Evolutionary conservation across 2,113 vertebrate genomes (phyloP).

Genomic region (Rhea pennata): DNA sequence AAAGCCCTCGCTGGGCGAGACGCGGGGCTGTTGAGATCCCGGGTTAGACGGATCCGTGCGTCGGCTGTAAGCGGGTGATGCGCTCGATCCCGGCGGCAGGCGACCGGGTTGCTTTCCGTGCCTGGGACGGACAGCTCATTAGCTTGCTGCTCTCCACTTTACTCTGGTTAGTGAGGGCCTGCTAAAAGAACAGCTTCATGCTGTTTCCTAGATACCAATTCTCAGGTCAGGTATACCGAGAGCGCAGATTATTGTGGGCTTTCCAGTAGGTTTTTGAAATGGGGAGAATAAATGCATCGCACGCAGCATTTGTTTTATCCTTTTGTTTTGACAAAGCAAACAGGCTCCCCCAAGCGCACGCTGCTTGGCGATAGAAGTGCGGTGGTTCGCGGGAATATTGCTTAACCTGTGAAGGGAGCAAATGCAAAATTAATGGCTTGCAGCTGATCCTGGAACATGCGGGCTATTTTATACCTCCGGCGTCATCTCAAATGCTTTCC

Average conservation of each 20-base stretch:
- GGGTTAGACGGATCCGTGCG: constrained; percentile 27
- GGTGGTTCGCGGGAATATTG: not conserved
- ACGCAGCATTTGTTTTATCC: not conserved
- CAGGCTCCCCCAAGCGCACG: not conserved
- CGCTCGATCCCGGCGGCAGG: constrained; percentile 10
- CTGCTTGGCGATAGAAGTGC: not conserved
- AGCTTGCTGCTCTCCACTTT: constrained; percentile 67
- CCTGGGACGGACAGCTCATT: constrained; percentile 74
- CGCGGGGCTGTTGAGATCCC: not conserved
- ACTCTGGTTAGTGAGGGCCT: constrained; percentile 72
- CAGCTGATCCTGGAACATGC: not conserved
- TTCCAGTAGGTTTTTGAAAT: constrained; percentile 68
- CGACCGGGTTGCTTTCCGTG: constrained; percentile 53
- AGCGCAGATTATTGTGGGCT: constrained; percentile 74
- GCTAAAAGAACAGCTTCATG: constrained; percentile 82
- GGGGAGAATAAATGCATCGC: constrained; percentile 38
- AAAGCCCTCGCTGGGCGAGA: constrained; percentile 1
- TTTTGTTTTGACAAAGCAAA: constrained; percentile 49
- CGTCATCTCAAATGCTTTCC: not conserved
- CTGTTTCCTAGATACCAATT: constrained; percentile 86
- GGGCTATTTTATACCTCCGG: not conserved
- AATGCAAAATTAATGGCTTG: constrained; percentile 20
- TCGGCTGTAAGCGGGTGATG: constrained; percentile 22
- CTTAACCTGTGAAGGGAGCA: constrained; percentile 12
- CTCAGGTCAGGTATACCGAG: constrained; percentile 74